Percentiles rank a stretch among this genome's conserved stretches.
Conservation (phyloP, 1,140 invertebrate species). For the Drosophila lowei region DNA sequence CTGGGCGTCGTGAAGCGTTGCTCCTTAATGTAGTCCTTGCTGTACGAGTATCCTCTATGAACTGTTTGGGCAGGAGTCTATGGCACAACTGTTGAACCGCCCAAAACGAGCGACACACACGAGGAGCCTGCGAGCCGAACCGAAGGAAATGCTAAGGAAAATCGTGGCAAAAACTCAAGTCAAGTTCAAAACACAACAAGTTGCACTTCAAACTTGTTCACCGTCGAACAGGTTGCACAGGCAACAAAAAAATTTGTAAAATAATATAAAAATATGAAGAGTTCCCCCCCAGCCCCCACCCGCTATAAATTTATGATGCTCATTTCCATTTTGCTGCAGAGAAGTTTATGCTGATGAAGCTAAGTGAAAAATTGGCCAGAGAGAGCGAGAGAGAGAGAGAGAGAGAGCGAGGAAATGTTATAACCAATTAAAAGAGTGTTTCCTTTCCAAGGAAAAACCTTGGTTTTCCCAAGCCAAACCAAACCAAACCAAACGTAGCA, state of each 20-base stretch:
- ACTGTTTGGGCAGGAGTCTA: slow-evolving; percentile 47
- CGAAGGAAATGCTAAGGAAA: slow-evolving; percentile 18
- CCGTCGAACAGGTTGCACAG: slow-evolving; percentile 52
- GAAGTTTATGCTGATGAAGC: slow-evolving; percentile 47
- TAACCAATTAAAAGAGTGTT: slow-evolving; percentile 22
- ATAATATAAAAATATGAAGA: not conserved
- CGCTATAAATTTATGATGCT: slow-evolving; percentile 38
- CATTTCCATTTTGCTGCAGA: slow-evolving; percentile 18
- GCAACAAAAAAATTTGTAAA: not conserved
- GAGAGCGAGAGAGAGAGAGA: too few species aligned
- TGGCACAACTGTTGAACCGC: slow-evolving; percentile 53
- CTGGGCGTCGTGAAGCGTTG: slow-evolving; percentile 18
- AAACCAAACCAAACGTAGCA: too few species aligned
- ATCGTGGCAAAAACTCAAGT: slow-evolving; percentile 29
- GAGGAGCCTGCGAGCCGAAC: not conserved
- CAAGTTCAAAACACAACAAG: slow-evolving; percentile 69
- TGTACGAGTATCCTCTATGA: slow-evolving; percentile 67
- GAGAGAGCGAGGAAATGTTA: slow-evolving; percentile 22
- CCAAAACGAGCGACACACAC: slow-evolving; percentile 1
- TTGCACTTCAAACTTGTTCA: slow-evolving; percentile 51
- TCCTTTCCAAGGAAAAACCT: not conserved
- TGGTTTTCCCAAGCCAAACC: not conserved
- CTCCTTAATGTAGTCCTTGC: slow-evolving; percentile 21
- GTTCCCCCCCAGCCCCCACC: too few species aligned
- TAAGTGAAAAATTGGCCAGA: slow-evolving; percentile 40